Conservation (phyloP, 2,113 vertebrate genomes). For the Petroica traversi region DNA sequence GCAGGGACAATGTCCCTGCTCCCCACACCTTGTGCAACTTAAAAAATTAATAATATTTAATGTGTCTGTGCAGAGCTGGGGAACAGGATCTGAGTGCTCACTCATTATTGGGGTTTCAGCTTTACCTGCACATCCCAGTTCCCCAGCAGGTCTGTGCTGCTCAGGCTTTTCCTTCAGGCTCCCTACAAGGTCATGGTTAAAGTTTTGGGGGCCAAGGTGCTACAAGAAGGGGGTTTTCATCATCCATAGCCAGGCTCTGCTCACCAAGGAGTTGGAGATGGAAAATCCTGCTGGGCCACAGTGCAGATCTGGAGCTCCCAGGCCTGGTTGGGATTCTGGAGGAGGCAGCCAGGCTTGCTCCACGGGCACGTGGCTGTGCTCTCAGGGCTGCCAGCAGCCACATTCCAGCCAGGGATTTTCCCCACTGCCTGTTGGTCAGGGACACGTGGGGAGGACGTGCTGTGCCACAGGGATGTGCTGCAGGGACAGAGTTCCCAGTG, state of each 20-base stretch:
- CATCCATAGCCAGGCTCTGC: accelerated
- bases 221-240: background rate
- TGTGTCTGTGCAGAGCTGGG: accelerated
- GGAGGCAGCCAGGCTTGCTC: accelerated
- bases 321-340: background rate
- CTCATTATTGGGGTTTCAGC: background rate
- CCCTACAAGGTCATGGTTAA: background rate
- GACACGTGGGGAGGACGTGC: background rate
- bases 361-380: background rate
- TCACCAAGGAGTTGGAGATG: background rate
- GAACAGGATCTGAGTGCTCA: accelerated
- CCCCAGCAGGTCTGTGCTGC: background rate
- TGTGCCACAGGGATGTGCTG: background rate
- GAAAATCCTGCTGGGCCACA: background rate
- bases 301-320: background rate
- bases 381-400: background rate
- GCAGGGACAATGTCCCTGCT: background rate
- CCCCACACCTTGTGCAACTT: no score
- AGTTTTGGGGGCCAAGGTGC: background rate
- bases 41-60: background rate
- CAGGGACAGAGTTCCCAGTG: accelerated
- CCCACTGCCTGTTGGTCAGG: background rate
- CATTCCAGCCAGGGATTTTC: background rate
- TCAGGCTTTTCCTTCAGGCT: background rate
- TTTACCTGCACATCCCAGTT: accelerated